These are phyloP conservation scores for Glaucopsyche alexis DNA, from an alignment of 2,888 invertebrate species.

Conservation along the genomic window DNA sequence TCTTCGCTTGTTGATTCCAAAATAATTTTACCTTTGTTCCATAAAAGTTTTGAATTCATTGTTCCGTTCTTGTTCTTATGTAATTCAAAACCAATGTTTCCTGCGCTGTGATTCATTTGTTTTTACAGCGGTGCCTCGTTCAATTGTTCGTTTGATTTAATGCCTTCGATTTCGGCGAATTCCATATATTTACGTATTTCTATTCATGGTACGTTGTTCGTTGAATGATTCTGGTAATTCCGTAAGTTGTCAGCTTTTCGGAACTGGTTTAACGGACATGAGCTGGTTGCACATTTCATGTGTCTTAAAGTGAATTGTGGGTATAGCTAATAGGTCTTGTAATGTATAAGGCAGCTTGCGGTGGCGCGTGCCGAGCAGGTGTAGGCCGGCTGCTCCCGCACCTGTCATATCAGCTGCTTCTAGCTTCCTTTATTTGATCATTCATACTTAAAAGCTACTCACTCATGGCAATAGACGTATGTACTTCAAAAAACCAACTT, in stretches of 20 bases:
- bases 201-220: slow-evolving; percentile 37
- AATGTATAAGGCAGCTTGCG: slow-evolving; percentile 71
- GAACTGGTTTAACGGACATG: slow-evolving; percentile 39
- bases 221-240: slow-evolving; percentile 37
- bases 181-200: slow-evolving; percentile 34
- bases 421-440: slow-evolving; percentile 56
- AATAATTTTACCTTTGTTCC: neutral
- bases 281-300: slow-evolving; percentile 27
- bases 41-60: neutral
- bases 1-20: neutral
- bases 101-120: slow-evolving; percentile 10
- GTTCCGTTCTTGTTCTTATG: slow-evolving; percentile 1
- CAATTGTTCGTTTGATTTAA: slow-evolving; percentile 47
- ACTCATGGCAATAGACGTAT: neutral
- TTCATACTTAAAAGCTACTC: slow-evolving; percentile 34
- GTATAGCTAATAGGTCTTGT: slow-evolving; percentile 51
- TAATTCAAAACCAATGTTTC: slow-evolving; percentile 17
- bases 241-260: slow-evolving; percentile 40
- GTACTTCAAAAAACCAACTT: neutral
- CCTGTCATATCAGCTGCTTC: slow-evolving; percentile 77
- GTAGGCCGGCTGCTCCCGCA: slow-evolving; percentile 72
- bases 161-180: slow-evolving; percentile 48
- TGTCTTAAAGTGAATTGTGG: slow-evolving; percentile 45
- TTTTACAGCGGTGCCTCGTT: slow-evolving; percentile 17
- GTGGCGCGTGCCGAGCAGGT: slow-evolving; percentile 70